These are phyloP conservation scores for Barypeithes pellucidus DNA, from an alignment of 2,888 invertebrate species.

Conservation along the genomic window DNA sequence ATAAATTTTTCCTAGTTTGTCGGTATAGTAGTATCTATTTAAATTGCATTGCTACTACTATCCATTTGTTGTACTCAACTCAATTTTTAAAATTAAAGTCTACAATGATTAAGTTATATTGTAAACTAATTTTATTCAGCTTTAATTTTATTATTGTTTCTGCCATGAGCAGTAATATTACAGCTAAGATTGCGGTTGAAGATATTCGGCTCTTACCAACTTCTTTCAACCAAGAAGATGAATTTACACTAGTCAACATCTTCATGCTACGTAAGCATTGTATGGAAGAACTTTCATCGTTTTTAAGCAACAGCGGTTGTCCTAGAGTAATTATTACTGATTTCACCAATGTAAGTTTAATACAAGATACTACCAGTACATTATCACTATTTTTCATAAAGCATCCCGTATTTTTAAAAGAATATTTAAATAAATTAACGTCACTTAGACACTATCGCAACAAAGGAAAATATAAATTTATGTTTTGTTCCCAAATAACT, in stretches of 20 bases:
- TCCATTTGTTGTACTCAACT: no score
- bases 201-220: neutral
- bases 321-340: neutral
- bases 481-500: neutral
- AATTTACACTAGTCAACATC: neutral
- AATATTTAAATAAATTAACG: neutral
- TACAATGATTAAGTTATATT: neutral
- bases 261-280: neutral
- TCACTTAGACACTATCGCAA: neutral
- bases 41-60: no score
- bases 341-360: neutral
- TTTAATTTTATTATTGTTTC: neutral
- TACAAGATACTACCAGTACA: neutral
- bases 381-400: neutral
- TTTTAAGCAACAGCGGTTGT: neutral
- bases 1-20: no score
- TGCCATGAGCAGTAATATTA: neutral
- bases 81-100: no score
- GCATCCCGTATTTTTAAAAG: neutral
- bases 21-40: no score
- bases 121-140: neutral
- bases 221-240: neutral
- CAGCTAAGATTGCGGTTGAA: neutral
- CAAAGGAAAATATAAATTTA: neutral
- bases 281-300: neutral